Evolutionary conservation across 2,888 invertebrate species (phyloP), one percentile per base, ranked within the genome.

Genomic region (Drosophila villosipedis): DNA sequence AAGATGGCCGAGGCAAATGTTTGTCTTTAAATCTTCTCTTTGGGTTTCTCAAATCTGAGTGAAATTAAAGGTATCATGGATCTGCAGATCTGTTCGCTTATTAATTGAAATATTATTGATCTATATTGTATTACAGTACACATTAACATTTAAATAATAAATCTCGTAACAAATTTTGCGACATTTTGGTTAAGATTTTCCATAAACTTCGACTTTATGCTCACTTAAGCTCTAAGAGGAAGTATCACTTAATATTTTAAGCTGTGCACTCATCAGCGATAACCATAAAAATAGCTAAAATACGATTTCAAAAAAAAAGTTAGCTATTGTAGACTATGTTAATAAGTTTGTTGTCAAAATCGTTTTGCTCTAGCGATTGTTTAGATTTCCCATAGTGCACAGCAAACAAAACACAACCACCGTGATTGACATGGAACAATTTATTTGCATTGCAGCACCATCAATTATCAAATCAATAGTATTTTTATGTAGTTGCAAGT

Each of bases 381-480:
- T 61, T 53, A 31, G 60, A 57, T 12, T 52, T 37, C 41, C 35
- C 47, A 31, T 37, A 47, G 22, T 28, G 30, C 47, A 14, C 35
- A 4, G 19, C 6, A 19, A 16, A 14, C 37, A 14, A 9, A 6
- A 4, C 9, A 47, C 47, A n/a, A 14, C 31, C 53, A 25, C 12
- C 33, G 9, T 66, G 53, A 71, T 68, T 77, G 77, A 77, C 74
- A 63, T 50, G 54, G 25, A 58, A 59, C 73, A 77, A 80, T 76
- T 80, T 73, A 64, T 68, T 68, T 67, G 63, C 63, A 37, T 41
- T 70, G 62, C 37, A 65, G 59, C 59, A 55, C 63, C 64, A 66
- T 67, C 65, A 68, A 64, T 52, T 68, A 79, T 68, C 63, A 52
- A 62, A 68, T 59, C 43, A 43, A 28, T 49, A 39, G 61, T 30